These are phyloP conservation scores for Scaptomyza montana DNA, from an alignment of 1,140 invertebrate genomes.

Conservation along the genomic window DNA sequence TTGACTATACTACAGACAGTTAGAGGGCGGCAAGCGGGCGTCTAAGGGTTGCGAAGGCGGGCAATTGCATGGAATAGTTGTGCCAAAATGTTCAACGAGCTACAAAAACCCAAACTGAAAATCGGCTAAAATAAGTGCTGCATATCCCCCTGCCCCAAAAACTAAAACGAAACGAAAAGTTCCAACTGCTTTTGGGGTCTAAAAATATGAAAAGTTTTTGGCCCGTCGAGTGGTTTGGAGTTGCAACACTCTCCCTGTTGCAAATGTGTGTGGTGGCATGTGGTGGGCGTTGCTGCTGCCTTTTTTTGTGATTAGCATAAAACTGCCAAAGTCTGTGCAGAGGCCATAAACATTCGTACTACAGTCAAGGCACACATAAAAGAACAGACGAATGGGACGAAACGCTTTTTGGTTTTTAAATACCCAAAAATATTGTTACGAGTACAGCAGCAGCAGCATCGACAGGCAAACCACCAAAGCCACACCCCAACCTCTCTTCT, in stretches of 20 bases:
- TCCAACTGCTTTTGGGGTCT: conserved; percentile 38
- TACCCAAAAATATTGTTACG: conserved; percentile 71
- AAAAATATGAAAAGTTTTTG: conserved; percentile 74
- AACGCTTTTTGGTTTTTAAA: conserved; percentile 59
- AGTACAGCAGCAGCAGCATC: conserved; percentile 45
- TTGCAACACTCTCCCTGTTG: not conserved
- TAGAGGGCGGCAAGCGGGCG: not conserved
- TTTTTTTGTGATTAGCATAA: conserved; percentile 79
- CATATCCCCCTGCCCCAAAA: conserved; percentile 25
- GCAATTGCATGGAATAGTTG: conserved; percentile 55
- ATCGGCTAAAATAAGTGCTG: conserved; percentile 52
- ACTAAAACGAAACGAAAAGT: conserved; percentile 49
- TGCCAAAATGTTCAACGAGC: conserved; percentile 74
- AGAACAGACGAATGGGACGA: conserved; percentile 27
- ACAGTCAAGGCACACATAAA: conserved; percentile 32
- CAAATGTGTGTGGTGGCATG: conserved; percentile 1
- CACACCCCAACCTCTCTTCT: conserved; percentile 3
- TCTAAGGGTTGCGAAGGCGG: not conserved
- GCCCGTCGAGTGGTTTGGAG: conserved; percentile 36
- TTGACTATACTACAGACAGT: not conserved
- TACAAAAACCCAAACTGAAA: conserved; percentile 65
- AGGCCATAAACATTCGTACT: conserved; percentile 61
- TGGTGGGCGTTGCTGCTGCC: conserved; percentile 39
- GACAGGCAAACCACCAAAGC: conserved; percentile 33
- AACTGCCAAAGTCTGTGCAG: conserved; percentile 71